phyloP scores from a whole-genome alignment of 2,113 vertebrate genomes.

The Calyptommatus sinebrachiatus region DNA sequence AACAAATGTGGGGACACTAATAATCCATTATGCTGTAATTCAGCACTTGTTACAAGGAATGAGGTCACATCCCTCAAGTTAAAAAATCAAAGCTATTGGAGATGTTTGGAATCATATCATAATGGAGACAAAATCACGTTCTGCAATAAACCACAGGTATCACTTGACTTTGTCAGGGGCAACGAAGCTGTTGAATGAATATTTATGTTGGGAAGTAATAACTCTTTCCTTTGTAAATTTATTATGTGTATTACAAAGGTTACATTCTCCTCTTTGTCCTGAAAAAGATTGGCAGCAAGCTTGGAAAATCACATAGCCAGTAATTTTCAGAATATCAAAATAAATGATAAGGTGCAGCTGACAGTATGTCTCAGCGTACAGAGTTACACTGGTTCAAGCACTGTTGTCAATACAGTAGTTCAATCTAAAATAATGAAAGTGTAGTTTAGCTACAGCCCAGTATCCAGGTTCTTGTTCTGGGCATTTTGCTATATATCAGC shows the following conservation, averaged over 20 bases:
- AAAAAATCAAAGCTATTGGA: neutral
- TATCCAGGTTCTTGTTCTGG: neutral
- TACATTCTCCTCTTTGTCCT: constrained; percentile 52
- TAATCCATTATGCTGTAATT: neutral
- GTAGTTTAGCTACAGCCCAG: too few species aligned
- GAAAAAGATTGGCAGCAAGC: constrained; percentile 59
- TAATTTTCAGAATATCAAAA: constrained; percentile 44
- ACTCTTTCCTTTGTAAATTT: constrained; percentile 25
- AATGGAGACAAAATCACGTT: neutral
- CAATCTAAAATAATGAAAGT: neutral
- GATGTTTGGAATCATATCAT: neutral
- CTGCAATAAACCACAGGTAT: neutral
- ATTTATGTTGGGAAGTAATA: constrained; percentile 42
- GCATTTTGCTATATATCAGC: neutral
- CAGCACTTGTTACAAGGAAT: neutral
- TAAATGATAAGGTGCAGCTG: constrained; percentile 40
- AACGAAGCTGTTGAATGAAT: constrained; percentile 1
- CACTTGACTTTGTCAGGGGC: neutral
- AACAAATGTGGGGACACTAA: neutral
- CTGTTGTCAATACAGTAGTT: neutral
- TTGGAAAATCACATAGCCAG: constrained; percentile 55
- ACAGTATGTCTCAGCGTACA: constrained; percentile 54
- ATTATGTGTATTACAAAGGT: constrained; percentile 61
- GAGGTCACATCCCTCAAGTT: neutral
- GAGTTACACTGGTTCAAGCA: neutral